Evolutionary conservation across 2,888 invertebrate genomes (phyloP).

Genomic region (Platycnemis pennipes): DNA sequence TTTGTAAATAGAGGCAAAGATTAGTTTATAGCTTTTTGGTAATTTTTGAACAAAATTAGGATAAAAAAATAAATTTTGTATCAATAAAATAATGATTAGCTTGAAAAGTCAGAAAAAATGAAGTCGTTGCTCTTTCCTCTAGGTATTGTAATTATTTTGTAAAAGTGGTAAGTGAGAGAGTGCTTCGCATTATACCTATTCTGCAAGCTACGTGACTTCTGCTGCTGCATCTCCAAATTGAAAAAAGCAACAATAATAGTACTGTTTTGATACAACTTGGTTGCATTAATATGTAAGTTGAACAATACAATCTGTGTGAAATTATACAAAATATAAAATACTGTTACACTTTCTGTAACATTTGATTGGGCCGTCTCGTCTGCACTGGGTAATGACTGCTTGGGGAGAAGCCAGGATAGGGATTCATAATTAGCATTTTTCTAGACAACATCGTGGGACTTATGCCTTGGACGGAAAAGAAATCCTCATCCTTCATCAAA

Average conservation of each 20-base stretch:
- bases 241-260: neutral
- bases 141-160: neutral
- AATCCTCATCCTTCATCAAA: neutral
- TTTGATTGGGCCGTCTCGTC: conserved; percentile 1
- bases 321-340: neutral
- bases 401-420: neutral
- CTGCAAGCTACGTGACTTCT: conserved; percentile 45
- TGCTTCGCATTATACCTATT: neutral
- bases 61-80: neutral
- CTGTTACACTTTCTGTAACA: neutral
- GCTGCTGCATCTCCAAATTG: conserved; percentile 13
- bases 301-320: neutral
- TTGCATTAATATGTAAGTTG: neutral
- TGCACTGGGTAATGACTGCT: neutral
- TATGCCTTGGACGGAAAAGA: neutral
- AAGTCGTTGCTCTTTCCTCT: neutral
- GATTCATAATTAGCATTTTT: neutral
- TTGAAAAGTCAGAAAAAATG: neutral
- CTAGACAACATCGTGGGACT: neutral
- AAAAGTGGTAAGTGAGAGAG: conserved; percentile 18
- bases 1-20: neutral
- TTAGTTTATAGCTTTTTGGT: neutral
- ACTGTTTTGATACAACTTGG: neutral
- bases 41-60: neutral
- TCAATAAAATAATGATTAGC: neutral